Conservation (phyloP, 64 coral and sea anemone species). For the Montipora sp. region DNA sequence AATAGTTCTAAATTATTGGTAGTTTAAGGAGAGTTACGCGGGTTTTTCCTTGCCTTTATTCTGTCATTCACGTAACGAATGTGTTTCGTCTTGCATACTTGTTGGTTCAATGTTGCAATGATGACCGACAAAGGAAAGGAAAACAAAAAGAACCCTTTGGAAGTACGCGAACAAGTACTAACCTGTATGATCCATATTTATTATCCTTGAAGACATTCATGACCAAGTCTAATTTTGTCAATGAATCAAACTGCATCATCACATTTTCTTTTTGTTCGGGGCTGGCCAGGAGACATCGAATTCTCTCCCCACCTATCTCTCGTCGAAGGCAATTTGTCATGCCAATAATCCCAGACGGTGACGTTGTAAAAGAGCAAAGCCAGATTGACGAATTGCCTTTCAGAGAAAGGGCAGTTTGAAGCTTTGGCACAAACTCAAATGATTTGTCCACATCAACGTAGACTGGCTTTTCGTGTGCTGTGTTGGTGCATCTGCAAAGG, state of each 20-base stretch:
- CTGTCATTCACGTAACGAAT: too few species aligned
- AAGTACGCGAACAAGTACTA: not conserved
- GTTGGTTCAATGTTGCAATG: too few species aligned
- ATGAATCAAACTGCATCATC: slow-evolving; percentile 31
- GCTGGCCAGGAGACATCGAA: slow-evolving; percentile 74
- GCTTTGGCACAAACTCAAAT: slow-evolving; percentile 72
- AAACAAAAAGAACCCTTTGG: not conserved
- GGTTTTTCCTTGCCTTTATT: too few species aligned
- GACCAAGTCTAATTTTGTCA: slow-evolving; percentile 71
- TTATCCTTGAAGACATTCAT: slow-evolving; percentile 81
- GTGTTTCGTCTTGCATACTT: too few species aligned
- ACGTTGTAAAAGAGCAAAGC: slow-evolving; percentile 29
- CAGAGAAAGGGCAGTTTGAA: slow-evolving; percentile 56
- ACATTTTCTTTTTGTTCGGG: slow-evolving; percentile 30
- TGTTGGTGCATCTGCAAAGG: slow-evolving; percentile 57
- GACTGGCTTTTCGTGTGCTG: slow-evolving; percentile 55
- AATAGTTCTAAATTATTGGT: too few species aligned
- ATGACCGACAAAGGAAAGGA: not conserved
- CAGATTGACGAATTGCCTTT: slow-evolving; percentile 65
- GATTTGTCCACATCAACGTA: slow-evolving; percentile 75
- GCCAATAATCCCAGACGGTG: slow-evolving; percentile 72
- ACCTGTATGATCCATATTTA: slow-evolving; percentile 59
- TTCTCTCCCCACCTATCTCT: slow-evolving; percentile 83
- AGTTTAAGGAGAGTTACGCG: too few species aligned
- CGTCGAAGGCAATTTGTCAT: slow-evolving; percentile 88